These are phyloP conservation scores for Patiria pectinifera DNA, from an alignment of 53 echinoderm and acorn worm genomes.

Conservation along the genomic window DNA sequence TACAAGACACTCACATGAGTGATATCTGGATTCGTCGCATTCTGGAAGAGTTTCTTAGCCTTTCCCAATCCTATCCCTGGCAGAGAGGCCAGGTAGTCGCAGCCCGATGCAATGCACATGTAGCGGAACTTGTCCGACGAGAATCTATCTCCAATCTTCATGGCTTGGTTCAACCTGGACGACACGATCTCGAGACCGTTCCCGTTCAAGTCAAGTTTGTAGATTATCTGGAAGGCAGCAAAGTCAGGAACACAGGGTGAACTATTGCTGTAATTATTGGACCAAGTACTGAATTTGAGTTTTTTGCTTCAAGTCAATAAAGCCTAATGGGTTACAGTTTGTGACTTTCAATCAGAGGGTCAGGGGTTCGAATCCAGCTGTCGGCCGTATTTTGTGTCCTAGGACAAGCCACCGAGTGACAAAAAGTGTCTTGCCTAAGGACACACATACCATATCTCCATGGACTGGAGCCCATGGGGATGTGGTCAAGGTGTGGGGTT, in stretches of 20 bases:
- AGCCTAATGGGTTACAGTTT: too few species aligned
- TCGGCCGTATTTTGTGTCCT: too few species aligned
- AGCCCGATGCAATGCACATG: constrained; percentile 96
- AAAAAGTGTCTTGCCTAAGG: too few species aligned
- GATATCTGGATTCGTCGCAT: constrained; percentile 81
- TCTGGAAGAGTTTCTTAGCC: constrained; percentile 86
- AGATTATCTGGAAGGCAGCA: constrained; percentile 63
- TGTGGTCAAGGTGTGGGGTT: too few species aligned
- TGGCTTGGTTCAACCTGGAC: constrained; percentile 74
- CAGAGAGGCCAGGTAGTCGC: constrained; percentile 92
- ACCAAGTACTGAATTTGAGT: not conserved
- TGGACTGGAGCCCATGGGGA: too few species aligned
- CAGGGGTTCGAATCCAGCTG: too few species aligned
- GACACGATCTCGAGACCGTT: constrained; percentile 88
- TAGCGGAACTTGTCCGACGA: constrained; percentile 92
- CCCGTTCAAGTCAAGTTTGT: constrained; percentile 86
- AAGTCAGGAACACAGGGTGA: not conserved
- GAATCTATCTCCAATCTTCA: constrained; percentile 85
- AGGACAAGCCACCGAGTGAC: too few species aligned
- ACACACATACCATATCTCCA: too few species aligned
- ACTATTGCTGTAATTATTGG: not conserved
- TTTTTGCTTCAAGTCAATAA: too few species aligned
- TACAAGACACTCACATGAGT: constrained; percentile 65
- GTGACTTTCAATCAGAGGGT: too few species aligned
- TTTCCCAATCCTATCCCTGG: constrained; percentile 94